Evolutionary conservation across 2,113 vertebrate species (phyloP).

Genomic region (Paradoxurus hermaphroditus): DNA sequence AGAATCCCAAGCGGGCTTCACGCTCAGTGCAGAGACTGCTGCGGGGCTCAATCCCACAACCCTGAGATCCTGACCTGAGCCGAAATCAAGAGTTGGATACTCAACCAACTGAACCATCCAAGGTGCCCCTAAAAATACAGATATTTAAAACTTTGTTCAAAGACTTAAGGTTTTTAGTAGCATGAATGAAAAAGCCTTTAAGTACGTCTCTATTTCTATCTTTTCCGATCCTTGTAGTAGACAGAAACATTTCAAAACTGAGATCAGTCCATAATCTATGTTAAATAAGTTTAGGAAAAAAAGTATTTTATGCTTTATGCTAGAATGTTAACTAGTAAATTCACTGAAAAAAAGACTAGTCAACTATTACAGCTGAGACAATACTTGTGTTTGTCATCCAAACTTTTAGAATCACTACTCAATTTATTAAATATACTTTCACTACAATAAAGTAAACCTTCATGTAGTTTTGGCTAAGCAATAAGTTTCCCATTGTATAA

Average conservation of each 20-base stretch:
- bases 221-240: background rate
- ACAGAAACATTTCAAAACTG: constrained; percentile 2
- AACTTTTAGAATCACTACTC: constrained; percentile 27
- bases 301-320: background rate
- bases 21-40: too few species aligned
- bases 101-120: too few species aligned
- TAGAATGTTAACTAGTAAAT: constrained; percentile 15
- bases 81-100: too few species aligned
- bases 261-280: background rate
- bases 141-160: constrained; percentile 34
- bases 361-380: constrained; percentile 1
- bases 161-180: constrained; percentile 17
- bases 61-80: too few species aligned
- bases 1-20: too few species aligned
- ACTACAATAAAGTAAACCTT: constrained; percentile 16
- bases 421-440: background rate
- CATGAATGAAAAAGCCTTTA: background rate
- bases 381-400: background rate
- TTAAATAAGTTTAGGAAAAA: background rate
- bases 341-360: background rate
- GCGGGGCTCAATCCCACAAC: too few species aligned
- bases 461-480: background rate
- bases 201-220: background rate
- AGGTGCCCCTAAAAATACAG: background rate
- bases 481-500: background rate